Conservation (phyloP, 30 jellyfish, hydroid and myxozoan species). For the Cassiopea xamachana region DNA sequence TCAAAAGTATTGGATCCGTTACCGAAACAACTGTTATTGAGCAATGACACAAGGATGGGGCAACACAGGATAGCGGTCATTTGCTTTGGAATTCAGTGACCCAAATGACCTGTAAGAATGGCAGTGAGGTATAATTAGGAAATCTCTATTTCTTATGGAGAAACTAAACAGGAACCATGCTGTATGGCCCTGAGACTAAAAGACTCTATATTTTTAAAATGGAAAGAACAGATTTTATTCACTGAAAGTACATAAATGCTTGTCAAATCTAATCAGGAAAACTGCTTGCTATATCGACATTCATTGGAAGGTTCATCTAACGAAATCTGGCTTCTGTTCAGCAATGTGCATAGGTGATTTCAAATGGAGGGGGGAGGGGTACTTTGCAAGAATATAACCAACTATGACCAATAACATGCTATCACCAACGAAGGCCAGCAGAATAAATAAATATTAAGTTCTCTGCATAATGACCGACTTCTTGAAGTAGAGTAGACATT, state of each 20-base stretch:
- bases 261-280: not conserved
- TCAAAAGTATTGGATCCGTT: constrained; percentile 4
- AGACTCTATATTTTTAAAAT: too few species aligned
- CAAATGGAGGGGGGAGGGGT: too few species aligned
- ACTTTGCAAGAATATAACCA: too few species aligned
- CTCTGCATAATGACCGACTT: too few species aligned
- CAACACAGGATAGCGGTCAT: constrained; percentile 25
- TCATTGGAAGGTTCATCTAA: not conserved
- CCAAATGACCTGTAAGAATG: constrained; percentile 19
- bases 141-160: not conserved
- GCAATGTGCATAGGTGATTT: too few species aligned
- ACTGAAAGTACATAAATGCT: not conserved
- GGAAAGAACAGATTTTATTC: too few species aligned
- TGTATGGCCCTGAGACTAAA: not conserved
- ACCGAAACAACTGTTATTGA: constrained; percentile 20
- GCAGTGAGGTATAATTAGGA: not conserved
- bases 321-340: too few species aligned
- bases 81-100: constrained; percentile 25
- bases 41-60: constrained; percentile 20
- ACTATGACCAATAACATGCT: too few species aligned
- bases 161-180: not conserved
- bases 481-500: too few species aligned
- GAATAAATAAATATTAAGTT: too few species aligned
- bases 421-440: too few species aligned
- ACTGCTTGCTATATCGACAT: not conserved